Conservation (phyloP, 1,140 invertebrate species). For the Periplaneta americana region DNA sequence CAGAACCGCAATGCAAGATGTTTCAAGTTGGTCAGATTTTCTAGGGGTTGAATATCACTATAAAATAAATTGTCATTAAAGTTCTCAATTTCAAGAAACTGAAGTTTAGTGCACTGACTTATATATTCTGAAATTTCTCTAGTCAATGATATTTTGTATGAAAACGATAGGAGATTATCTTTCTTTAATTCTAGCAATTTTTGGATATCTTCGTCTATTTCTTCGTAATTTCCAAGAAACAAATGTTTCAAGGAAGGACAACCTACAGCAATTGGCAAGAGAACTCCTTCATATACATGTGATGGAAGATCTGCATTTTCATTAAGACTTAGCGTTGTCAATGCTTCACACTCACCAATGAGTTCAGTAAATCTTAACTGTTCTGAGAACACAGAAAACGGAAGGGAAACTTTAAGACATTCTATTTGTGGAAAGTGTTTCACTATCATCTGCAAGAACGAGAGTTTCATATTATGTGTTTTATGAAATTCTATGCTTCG, state of each 20-base stretch:
- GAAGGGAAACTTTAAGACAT: neutral
- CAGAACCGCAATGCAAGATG: neutral
- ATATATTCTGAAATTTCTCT: neutral
- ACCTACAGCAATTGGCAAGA: neutral
- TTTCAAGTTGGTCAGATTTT: neutral
- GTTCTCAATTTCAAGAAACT: neutral
- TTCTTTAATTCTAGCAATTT: neutral
- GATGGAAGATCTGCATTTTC: neutral
- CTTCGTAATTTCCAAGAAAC: neutral
- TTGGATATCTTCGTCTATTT: neutral
- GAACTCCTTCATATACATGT: neutral
- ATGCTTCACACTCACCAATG: neutral
- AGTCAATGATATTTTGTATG: neutral
- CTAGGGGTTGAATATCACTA: neutral
- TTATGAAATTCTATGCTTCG: neutral
- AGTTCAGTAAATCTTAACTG: neutral
- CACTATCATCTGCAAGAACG: neutral
- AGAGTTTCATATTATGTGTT: neutral
- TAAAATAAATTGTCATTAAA: neutral
- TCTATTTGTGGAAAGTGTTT: neutral
- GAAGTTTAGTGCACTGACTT: neutral
- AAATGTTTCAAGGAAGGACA: neutral
- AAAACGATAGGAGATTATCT: neutral
- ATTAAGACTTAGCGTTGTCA: neutral
- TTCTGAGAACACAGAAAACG: neutral